phyloP scores from a whole-genome alignment of 2,113 vertebrate genomes.

The Panthera uncia region DNA sequence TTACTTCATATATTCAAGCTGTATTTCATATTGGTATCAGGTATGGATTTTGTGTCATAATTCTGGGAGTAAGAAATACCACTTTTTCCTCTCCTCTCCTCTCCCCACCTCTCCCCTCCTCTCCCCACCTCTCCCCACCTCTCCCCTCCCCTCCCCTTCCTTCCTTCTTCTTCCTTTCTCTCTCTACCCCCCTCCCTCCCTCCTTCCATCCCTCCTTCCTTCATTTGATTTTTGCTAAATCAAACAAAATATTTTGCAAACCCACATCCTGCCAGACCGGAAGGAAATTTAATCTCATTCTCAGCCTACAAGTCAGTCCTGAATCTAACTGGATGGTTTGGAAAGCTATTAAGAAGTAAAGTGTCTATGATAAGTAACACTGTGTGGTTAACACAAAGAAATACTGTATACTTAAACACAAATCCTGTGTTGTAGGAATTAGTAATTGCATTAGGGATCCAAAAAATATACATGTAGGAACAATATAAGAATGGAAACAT shows the following conservation, averaged over 20 bases:
- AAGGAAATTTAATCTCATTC: not conserved
- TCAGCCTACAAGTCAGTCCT: not conserved
- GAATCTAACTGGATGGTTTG: not conserved
- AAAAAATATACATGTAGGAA: not conserved
- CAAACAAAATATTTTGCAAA: not conserved
- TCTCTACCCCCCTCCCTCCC: no score
- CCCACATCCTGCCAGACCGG: not conserved
- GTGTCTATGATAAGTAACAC: not conserved
- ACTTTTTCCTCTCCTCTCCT: not conserved
- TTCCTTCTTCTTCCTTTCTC: no score
- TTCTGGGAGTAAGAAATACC: conserved; percentile 15
- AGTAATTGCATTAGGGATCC: not conserved
- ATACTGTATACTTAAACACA: not conserved
- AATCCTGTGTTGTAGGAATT: not conserved
- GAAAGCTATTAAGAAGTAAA: not conserved
- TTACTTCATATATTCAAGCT: not conserved
- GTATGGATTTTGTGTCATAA: not conserved
- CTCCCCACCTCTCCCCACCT: no score
- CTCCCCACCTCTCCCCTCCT: no score
- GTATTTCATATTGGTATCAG: not conserved
- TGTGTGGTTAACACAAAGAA: not conserved
- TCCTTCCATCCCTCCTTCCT: not conserved
- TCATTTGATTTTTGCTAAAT: not conserved
- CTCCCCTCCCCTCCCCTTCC: no score
- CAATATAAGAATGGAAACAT: not conserved